Evolutionary conservation across 2,797 vertebrate species (phyloP), one percentile per base, ranked within the genome.

Genomic region (Gymnodraco acuticeps): DNA sequence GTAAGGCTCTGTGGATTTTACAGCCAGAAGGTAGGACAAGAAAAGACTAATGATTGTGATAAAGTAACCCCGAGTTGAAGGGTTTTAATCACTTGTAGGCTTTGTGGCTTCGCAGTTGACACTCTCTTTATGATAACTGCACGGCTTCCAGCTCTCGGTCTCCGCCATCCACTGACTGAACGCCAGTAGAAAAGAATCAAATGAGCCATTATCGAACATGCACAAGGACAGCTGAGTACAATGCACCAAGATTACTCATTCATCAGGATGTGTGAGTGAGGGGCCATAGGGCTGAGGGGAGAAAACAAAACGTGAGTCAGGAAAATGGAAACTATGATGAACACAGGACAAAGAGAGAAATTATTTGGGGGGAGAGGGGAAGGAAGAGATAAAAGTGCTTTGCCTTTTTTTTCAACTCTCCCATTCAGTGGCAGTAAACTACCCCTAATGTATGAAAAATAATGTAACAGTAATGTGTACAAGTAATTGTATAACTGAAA

Each of bases 21-120:
- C 87, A 89, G 85, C 88, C 86, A 85, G 85, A 71, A 89, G 90
- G 82, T 84, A 88, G 87, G 88, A 90, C 87, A 84, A 83, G 82
- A 88, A 90, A 92, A 89, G 87, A 92, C 87, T 88, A 91, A 92
- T 91, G 88, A 92, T 87, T 83, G 87, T 88, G 88, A 94, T 89
- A 87, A 91, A 93, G 87, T 89, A 90, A 93, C 87, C 86, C 88
- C 9, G 82, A 92, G 89, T 91, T 89, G 88, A 93, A 93, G 89
- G 88, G 88, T 88, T 93, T 90, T 91, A 90, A 93, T 93, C 91
- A 93, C 93, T 92, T 87, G 89, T 89, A 91, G 88, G 89, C 93
- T 91, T 90, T 86, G 90, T 82, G 90, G 87, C 82, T 85, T 85
- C 74, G 38, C 88, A 78, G 85, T 83, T 87, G 90, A 94, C 90